These are phyloP conservation scores for Ooceraea biroi DNA, from an alignment of 1,140 invertebrate species.

Conservation along the genomic window DNA sequence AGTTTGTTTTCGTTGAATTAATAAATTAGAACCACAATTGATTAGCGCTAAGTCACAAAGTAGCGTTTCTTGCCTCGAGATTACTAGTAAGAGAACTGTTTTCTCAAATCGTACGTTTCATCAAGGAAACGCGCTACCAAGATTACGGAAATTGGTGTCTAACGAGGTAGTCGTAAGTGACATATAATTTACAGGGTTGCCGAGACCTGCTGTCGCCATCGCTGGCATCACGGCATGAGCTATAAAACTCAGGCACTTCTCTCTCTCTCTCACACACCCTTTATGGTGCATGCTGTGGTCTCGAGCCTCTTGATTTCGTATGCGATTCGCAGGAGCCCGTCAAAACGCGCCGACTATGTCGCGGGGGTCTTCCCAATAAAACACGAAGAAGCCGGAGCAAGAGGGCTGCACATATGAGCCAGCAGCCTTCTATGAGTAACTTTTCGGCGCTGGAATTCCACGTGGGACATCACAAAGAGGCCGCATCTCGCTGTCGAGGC, in stretches of 20 bases:
- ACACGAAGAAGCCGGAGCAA: slow-evolving; percentile 61
- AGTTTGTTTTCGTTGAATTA: background rate
- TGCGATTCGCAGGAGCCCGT: slow-evolving; percentile 78
- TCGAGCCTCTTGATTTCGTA: slow-evolving; percentile 76
- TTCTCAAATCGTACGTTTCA: background rate
- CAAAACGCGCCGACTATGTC: slow-evolving; percentile 80
- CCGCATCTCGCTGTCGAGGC: slow-evolving; percentile 56
- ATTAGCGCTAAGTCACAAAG: background rate
- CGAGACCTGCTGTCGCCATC: slow-evolving; percentile 22
- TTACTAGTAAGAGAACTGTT: background rate
- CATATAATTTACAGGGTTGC: slow-evolving; percentile 73
- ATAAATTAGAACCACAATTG: background rate
- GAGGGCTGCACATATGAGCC: slow-evolving; percentile 53
- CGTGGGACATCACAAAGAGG: slow-evolving; percentile 73
- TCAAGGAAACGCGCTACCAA: slow-evolving; percentile 1
- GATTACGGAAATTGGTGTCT: slow-evolving; percentile 59
- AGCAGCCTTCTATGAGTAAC: slow-evolving; percentile 70
- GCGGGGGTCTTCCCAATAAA: slow-evolving; percentile 77
- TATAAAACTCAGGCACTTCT: slow-evolving; percentile 73
- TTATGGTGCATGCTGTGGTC: background rate
- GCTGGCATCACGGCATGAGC: slow-evolving; percentile 49
- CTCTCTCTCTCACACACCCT: background rate
- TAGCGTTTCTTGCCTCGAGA: background rate
- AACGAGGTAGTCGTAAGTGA: slow-evolving; percentile 66
- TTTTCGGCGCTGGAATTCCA: slow-evolving; percentile 78